phyloP scores from a whole-genome alignment of 37 sponge, comb jelly and placozoan species.

The Geodia barretti region DNA sequence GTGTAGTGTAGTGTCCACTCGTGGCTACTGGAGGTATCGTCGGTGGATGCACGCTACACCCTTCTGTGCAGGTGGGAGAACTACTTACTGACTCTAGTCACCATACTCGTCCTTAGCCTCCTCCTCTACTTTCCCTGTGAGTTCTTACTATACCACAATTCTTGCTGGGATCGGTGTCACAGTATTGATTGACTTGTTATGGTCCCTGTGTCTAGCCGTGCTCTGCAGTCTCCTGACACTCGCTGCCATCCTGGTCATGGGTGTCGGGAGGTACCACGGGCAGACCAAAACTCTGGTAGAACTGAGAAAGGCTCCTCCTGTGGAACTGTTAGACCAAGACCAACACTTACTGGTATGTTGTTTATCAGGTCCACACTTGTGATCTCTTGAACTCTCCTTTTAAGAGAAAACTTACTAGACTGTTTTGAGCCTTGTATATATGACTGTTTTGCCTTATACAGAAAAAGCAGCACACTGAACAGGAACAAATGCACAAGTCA shows the following conservation, averaged over 20 bases:
- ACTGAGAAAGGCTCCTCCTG: conserved; percentile 3
- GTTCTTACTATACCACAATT: too few species aligned
- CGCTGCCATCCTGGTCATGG: conserved; percentile 18
- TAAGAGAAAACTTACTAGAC: too few species aligned
- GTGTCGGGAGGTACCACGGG: conserved; percentile 34
- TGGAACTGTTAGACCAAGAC: conserved; percentile 23
- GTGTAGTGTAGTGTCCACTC: not conserved
- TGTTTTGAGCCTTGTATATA: not conserved
- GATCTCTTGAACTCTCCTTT: not conserved
- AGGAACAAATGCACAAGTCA: conserved; percentile 15
- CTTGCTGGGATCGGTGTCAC: too few species aligned
- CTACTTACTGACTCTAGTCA: conserved; percentile 24
- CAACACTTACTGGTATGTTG: conserved; percentile 6
- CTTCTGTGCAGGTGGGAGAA: conserved; percentile 28
- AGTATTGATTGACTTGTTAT: not conserved
- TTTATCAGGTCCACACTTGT: not conserved
- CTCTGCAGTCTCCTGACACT: conserved; percentile 3
- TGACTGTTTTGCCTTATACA: not conserved
- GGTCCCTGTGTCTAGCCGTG: conserved; percentile 6
- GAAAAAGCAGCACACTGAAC: conserved; percentile 11
- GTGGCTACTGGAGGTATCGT: not conserved
- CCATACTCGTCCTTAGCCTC: conserved; percentile 14
- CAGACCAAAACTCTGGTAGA: conserved; percentile 13
- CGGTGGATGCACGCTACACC: too few species aligned
- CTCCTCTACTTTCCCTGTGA: conserved; percentile 34